A percentile compares a stretch with the other conserved stretches of the same genome.
These are phyloP conservation scores for Phataginus tricuspis DNA, from an alignment of 2,797 vertebrate genomes.

Conservation along the genomic window DNA sequence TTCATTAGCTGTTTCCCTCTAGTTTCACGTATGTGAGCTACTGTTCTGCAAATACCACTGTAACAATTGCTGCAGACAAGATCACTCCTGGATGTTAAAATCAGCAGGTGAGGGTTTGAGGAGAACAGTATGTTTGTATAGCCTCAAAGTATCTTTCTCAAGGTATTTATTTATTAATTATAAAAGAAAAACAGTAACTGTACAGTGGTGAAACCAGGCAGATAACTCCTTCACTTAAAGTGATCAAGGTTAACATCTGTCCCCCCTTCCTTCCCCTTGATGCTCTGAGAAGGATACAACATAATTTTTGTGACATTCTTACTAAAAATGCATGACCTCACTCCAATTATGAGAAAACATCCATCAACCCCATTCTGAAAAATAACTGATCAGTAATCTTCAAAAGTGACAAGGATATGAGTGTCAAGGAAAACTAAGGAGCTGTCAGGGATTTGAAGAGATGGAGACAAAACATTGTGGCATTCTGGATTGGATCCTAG, in stretches of 20 bases:
- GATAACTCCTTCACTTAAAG: background rate
- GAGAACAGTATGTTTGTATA: background rate
- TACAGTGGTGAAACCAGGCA: background rate
- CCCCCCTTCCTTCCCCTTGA: accelerated
- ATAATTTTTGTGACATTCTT: background rate
- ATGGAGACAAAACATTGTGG: background rate
- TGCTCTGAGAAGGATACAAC: background rate
- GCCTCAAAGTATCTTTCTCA: background rate
- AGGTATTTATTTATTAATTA: background rate
- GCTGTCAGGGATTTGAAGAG: background rate
- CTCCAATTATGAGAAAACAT: background rate
- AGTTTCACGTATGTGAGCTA: background rate
- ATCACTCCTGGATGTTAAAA: background rate
- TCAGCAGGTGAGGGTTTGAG: background rate
- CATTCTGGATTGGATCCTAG: background rate
- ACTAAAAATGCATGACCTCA: background rate
- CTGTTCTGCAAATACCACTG: background rate
- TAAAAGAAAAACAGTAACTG: background rate
- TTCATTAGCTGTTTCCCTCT: constrained; percentile 19
- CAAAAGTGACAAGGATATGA: background rate
- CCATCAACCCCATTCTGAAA: background rate
- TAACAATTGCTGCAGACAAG: background rate
- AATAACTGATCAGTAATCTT: background rate
- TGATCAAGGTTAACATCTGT: background rate
- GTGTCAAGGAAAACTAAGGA: background rate